Conservation (phyloP, 2,113 vertebrate genomes). For the Platysteira castanea region DNA sequence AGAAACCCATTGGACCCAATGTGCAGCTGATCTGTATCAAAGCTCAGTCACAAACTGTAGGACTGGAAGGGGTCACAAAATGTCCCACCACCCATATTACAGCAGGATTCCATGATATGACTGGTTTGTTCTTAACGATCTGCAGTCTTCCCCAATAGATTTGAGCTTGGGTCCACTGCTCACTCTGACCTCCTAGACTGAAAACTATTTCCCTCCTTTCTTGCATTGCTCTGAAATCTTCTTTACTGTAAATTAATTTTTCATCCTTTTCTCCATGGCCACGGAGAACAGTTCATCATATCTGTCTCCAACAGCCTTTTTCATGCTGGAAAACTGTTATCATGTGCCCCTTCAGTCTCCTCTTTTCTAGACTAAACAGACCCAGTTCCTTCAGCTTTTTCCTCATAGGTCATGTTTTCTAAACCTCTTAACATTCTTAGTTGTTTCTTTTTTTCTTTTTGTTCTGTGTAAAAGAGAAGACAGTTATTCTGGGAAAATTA, state of each 20-base stretch:
- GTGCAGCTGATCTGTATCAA: background rate
- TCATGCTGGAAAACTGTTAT: background rate
- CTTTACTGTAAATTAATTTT: background rate
- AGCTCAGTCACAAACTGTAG: background rate
- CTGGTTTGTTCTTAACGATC: background rate
- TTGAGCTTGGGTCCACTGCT: background rate
- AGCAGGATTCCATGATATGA: background rate
- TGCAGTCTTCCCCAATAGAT: background rate
- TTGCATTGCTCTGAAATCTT: background rate
- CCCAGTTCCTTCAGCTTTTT: background rate
- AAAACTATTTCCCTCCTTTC: background rate
- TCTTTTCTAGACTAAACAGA: slow-evolving; percentile 41
- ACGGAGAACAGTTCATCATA: background rate
- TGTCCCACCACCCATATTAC: background rate
- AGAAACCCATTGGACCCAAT: background rate
- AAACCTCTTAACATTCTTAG: slow-evolving; percentile 2
- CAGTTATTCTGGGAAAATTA: background rate
- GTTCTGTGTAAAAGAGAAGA: background rate
- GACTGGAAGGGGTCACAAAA: background rate
- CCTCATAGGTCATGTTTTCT: slow-evolving; percentile 7
- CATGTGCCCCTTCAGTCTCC: background rate
- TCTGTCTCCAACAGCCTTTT: background rate
- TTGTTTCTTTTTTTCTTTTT: too few species aligned
- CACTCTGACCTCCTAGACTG: background rate
- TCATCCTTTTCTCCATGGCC: background rate